phyloP scores from a whole-genome alignment of 2,888 invertebrate species.

The Euzetes globulus region DNA sequence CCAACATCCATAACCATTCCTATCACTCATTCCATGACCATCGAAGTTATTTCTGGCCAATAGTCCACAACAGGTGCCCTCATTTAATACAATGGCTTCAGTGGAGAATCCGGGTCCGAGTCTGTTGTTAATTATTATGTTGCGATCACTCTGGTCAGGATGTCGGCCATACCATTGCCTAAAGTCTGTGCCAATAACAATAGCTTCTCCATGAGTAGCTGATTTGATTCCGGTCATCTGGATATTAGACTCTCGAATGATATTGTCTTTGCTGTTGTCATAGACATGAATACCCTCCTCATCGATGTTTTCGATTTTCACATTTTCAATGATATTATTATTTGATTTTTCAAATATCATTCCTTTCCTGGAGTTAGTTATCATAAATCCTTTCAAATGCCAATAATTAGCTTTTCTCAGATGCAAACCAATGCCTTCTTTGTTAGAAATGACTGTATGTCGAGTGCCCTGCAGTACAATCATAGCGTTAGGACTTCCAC shows the following conservation, averaged over 20 bases:
- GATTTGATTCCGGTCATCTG: slow-evolving; percentile 10
- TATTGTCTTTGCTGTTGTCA: slow-evolving; percentile 28
- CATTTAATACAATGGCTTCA: slow-evolving; percentile 24
- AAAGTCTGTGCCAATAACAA: not conserved
- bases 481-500: not conserved
- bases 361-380: slow-evolving; percentile 12
- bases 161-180: slow-evolving; percentile 1
- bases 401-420: slow-evolving; percentile 12
- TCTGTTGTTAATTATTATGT: slow-evolving; percentile 22
- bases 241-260: not conserved
- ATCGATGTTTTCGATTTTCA: slow-evolving; percentile 15
- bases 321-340: slow-evolving; percentile 22
- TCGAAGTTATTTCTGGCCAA: slow-evolving; percentile 21
- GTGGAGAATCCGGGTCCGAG: slow-evolving; percentile 17
- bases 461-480: not conserved
- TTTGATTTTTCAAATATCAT: slow-evolving; percentile 12
- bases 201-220: slow-evolving; percentile 12
- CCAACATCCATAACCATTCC: slow-evolving; percentile 12
- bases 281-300: slow-evolving; percentile 25
- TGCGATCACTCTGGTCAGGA: slow-evolving; percentile 29
- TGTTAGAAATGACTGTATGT: not conserved
- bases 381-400: slow-evolving; percentile 22
- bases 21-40: slow-evolving; percentile 12
- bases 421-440: slow-evolving; percentile 14
- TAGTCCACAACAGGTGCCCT: slow-evolving; percentile 29